Evolutionary conservation across 2,888 invertebrate species (phyloP), one percentile per base, ranked within the genome.

Genomic region (Mesopsocus fuscifrons): DNA sequence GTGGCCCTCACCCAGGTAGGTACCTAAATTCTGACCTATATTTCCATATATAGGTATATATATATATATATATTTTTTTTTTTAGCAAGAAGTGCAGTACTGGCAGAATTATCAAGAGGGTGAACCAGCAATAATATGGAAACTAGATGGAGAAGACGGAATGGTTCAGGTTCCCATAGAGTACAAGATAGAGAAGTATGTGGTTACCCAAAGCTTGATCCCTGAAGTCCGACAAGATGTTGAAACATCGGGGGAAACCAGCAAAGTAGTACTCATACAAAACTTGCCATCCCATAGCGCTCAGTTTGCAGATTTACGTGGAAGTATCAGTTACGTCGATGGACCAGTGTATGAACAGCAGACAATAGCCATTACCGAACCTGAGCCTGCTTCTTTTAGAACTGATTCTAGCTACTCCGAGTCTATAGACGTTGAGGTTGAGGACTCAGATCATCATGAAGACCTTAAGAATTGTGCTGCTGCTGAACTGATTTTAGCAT

Each of bases 61-160:
- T n/a, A n/a, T n/a, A n/a, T n/a, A n/a, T n/a, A n/a, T n/a, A n/a
- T n/a, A n/a, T n/a, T n/a, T n/a, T n/a, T n/a, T n/a, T n/a, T n/a
- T n/a, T n/a, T n/a, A n/a, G n/a, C n/a, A n/a, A n/a, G 20, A 15
- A 21, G 8, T 61, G 61, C 46, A 64, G 63, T 47, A 34, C 43
- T n/a, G 32, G 11, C 34, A 47, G 41, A 40, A 26, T 18, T 32
- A 42, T 26, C n/a, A 43, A 43, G 16, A 38, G 6, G 38, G 22
- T 16, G 11, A 17, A 34, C 11, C 21, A 32, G 9, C 8, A 22
- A 17, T 34, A 30, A 22, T 34, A 30, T 18, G 35, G 34, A 17
- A 43, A 18, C 38, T 21, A n/a, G 35, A 42, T 34, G 21, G 18
- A n/a, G 42, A 46, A 11, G 46, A 35, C 11, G 17, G 16, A 4